Base-by-base conservation (phyloP, 1,140 invertebrate genomes). In the Bombyx mandarina region DNA sequence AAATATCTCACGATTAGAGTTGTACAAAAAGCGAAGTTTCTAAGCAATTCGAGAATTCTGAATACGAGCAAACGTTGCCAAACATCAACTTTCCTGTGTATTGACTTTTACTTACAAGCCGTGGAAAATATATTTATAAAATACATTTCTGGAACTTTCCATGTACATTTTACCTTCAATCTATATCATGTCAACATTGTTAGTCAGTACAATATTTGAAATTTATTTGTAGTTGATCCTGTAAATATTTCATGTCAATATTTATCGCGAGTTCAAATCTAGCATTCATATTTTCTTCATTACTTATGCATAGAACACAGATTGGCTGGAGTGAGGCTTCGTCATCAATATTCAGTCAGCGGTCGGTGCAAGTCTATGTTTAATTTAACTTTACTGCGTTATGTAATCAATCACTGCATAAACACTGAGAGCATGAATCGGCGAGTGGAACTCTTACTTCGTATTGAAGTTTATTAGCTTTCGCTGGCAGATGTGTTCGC, bases 271-370 rank as follows among this genome's bases (percentile, higher is more conserved):
- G 61, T 67, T 77, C 67, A 65, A 73, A 75, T 75, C 74, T 76
- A 72, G 69, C 61, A 65, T 68, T 66, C 67, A 73, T 75, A 80
- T 80, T 81, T 79, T 78, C 76, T 66, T 64, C 68, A 82, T 79
- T 81, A 82, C 73, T 84, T 82, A 85, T 81, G 77, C 75, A 81
- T 84, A 75, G 82, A 81, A 74, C 74, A 84, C 70, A 86, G 79
- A 86, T 86, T 84, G 81, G 75, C 67, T 78, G 65, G 62, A 71
- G 71, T 66, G 65, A 66, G 66, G 69, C 65, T 58, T 60, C 63
- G 69, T 71, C 77, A 83, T 86, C 73, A 84, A 84, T 86, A 86
- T 81, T 82, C 82, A 80, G 73, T 59, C 60, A 68, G 70, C 66
- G 73, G 63, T 52, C 65, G 68, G 63, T 72, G 68, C 67, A 62